Base-by-base conservation (phyloP, 64 coral and sea anemone genomes). In the Platygyra sinensis region DNA sequence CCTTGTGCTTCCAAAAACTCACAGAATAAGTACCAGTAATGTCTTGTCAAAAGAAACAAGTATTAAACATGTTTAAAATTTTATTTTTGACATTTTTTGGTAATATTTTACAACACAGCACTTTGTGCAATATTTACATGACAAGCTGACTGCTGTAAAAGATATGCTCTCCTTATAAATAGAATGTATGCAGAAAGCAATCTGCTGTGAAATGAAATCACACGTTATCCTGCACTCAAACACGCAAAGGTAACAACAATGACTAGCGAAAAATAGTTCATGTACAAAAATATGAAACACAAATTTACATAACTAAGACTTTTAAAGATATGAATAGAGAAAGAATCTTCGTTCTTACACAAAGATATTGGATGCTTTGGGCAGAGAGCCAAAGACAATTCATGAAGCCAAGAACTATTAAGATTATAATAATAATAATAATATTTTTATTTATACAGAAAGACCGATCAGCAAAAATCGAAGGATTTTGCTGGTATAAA, bases 51-150 rank as follows among this genome's bases (percentile, higher is more conserved):
- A 57, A 57, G 75, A 51, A 25, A 51, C 46, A 22, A 78, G 24
- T 14, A 78, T n/a, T 10, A 52, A 18, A 78, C 6, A 22, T 18
- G 73, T 20, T 52, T 51, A 18, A 22, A 55, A 28, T 55, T 79
- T 79, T 39, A 83, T 24, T 65, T 3, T 24, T 19, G 22, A 16
- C 3, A 42, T 62, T 33, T 55, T 30, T 39, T 19, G 61, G 30
- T 63, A 33, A 80, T 80, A 80, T 42, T 83, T 83, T 63, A 83
- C 60, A 67, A 38, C 19, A 30, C 20, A 20, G 80, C 80, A 83
- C 80, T 83, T 22, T 5, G 60, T 67, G 61, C 61, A 67, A 65
- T 65, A 83, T 83, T 83, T 83, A 67, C 80, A 83, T 42, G 20
- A 5, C 50, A 25, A 46, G 42, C 42, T 5, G 42, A 46, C 42